Conservation (phyloP, 2,113 vertebrate species). For the Zosterops hypoxanthus region DNA sequence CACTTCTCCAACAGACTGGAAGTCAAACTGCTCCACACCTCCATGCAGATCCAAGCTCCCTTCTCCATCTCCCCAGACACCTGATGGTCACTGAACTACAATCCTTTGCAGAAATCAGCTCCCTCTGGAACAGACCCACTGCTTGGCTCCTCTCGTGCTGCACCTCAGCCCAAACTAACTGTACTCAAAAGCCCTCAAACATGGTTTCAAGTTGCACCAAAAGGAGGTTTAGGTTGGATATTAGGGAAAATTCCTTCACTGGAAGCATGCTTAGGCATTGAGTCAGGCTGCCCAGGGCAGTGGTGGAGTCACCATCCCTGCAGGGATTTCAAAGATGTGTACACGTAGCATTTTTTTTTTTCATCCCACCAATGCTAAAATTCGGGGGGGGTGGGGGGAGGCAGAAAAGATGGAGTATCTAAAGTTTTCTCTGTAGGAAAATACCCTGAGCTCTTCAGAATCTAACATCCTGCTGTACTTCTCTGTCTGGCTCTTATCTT, state of each 20-base stretch:
- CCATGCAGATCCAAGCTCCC: not conserved
- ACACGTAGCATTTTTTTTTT: not conserved
- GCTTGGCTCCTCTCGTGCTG: not conserved
- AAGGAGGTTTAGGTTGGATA: not conserved
- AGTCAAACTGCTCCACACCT: not conserved
- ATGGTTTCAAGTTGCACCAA: not conserved
- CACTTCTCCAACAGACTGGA: not conserved
- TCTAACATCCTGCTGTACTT: not conserved
- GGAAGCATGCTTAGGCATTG: not conserved
- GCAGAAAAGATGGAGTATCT: not conserved
- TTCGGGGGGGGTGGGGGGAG: rapidly evolving
- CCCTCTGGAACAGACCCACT: not conserved
- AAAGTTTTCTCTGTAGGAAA: not conserved
- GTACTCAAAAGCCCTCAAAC: not conserved
- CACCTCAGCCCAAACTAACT: not conserved
- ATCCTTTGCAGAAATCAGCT: not conserved
- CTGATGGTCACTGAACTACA: not conserved
- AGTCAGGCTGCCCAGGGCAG: not conserved
- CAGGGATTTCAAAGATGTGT: not conserved
- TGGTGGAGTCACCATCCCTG: not conserved
- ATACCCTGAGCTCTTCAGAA: not conserved
- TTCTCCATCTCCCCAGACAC: not conserved
- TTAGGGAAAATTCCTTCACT: not conserved
- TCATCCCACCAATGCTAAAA: not conserved
- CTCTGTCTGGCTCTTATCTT: not conserved